Conservation (phyloP, 2,797 vertebrate species). For the Adrianichthys oophorus region DNA sequence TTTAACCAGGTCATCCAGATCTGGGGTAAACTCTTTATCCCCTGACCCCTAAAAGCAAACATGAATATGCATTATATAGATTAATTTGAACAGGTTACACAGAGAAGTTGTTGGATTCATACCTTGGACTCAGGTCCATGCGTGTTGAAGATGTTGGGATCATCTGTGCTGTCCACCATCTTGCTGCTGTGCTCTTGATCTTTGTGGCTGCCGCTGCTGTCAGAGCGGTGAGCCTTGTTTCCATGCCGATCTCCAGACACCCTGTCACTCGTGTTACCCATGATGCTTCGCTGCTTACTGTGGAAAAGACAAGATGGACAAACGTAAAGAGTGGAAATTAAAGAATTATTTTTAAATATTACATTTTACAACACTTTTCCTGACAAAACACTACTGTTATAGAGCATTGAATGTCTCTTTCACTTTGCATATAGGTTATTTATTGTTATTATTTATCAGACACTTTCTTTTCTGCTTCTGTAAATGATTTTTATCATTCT, state of each 20-base stretch:
- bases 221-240: constrained; percentile 85
- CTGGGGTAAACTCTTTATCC: constrained; percentile 91
- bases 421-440: no score
- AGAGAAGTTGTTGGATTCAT: neutral
- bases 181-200: constrained; percentile 86
- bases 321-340: no score
- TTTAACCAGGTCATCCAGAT: constrained; percentile 88
- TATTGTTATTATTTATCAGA: no score
- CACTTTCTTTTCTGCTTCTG: no score
- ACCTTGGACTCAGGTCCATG: constrained; percentile 88
- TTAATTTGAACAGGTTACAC: neutral
- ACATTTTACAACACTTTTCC: no score
- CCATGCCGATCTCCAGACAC: constrained; percentile 88
- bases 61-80: neutral
- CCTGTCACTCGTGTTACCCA: constrained; percentile 95
- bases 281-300: constrained; percentile 48
- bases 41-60: constrained; percentile 53
- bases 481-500: no score
- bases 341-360: no score
- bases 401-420: no score
- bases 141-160: constrained; percentile 92
- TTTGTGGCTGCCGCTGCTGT: constrained; percentile 83
- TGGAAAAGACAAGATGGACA: constrained; percentile 3
- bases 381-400: no score
- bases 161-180: constrained; percentile 96